phyloP scores from a whole-genome alignment of 2,113 vertebrate genomes.

The Dasyprocta punctata region DNA sequence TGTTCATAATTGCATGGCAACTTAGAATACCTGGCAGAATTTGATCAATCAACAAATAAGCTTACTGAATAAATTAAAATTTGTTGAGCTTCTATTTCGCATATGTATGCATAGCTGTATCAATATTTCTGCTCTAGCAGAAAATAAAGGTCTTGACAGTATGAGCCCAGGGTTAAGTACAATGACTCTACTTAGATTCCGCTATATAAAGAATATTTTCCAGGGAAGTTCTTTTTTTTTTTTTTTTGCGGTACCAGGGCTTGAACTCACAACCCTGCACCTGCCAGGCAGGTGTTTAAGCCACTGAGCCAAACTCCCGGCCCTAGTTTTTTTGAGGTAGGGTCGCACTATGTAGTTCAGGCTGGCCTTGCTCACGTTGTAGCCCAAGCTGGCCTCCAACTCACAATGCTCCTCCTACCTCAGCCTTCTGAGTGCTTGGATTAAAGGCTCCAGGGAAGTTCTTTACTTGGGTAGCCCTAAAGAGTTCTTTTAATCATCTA shows the following conservation, averaged over 20 bases:
- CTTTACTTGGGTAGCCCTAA: neutral
- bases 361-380: too few species aligned
- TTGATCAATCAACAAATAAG: neutral
- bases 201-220: constrained; percentile 4
- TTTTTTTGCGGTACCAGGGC: too few species aligned
- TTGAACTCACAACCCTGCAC: too few species aligned
- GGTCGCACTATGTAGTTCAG: too few species aligned
- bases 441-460: constrained; percentile 1
- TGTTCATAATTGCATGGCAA: neutral
- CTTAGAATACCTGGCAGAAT: neutral
- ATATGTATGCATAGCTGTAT: neutral
- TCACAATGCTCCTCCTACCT: too few species aligned
- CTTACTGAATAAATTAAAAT: constrained; percentile 1
- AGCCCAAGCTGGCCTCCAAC: too few species aligned
- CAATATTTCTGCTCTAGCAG: neutral
- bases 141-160: neutral
- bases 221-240: neutral
- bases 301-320: too few species aligned
- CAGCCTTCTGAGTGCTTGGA: too few species aligned
- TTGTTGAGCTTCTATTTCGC: neutral
- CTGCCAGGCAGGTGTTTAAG: too few species aligned
- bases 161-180: neutral
- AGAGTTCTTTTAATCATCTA: neutral
- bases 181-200: neutral
- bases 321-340: too few species aligned